Percentiles rank a stretch among this genome's conserved stretches.
phyloP scores from a whole-genome alignment of 2,888 invertebrate genomes.

The Cheilosia variabilis region DNA sequence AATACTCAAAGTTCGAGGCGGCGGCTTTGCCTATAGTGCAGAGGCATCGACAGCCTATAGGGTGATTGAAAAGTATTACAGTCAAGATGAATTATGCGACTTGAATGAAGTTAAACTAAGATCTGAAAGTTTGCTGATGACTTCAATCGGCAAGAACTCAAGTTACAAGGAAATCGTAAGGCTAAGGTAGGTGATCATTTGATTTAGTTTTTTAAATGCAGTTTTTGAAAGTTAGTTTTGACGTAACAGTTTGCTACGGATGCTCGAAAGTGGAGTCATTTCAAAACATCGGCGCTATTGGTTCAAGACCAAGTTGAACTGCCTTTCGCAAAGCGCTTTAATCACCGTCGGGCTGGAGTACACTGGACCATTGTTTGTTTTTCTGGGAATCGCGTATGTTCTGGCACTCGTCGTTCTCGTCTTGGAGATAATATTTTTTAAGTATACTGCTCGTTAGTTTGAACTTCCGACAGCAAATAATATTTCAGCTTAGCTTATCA shows the following conservation, averaged over 20 bases:
- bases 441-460: background rate
- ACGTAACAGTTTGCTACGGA: constrained; percentile 73
- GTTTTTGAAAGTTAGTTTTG: background rate
- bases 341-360: constrained; percentile 82
- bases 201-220: background rate
- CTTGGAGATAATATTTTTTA: constrained; percentile 77
- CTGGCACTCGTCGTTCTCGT: constrained; percentile 77
- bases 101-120: constrained; percentile 81
- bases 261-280: constrained; percentile 80
- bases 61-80: constrained; percentile 79
- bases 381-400: constrained; percentile 78
- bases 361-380: constrained; percentile 81
- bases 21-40: constrained; percentile 81
- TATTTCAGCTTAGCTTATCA: background rate
- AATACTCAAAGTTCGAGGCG: constrained; percentile 77
- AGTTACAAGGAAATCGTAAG: constrained; percentile 80
- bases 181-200: constrained; percentile 78
- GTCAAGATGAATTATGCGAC: constrained; percentile 82
- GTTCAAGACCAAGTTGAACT: constrained; percentile 79
- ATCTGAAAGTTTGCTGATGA: constrained; percentile 77
- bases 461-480: background rate
- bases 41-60: constrained; percentile 79
- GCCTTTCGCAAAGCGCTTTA: constrained; percentile 79
- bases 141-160: constrained; percentile 78
- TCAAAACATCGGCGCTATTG: constrained; percentile 79